These are phyloP conservation scores for Rhodophaea formosa DNA, from an alignment of 2,888 invertebrate species.

Conservation along the genomic window DNA sequence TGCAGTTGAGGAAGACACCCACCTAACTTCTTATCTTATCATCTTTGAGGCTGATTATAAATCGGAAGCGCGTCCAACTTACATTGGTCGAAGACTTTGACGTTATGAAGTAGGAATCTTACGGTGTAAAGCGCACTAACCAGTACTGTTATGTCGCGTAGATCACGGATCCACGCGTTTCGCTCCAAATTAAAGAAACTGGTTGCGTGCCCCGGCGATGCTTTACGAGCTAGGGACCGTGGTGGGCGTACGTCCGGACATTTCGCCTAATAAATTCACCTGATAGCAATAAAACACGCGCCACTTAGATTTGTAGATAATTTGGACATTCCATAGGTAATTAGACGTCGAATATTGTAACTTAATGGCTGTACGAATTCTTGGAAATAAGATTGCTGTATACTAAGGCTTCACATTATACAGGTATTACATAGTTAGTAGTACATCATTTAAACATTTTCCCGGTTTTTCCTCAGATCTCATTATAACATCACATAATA, in stretches of 20 bases:
- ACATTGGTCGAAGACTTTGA: too few relatives aligned
- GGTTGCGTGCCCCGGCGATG: slow-evolving; percentile 10
- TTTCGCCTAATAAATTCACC: slow-evolving; percentile 2
- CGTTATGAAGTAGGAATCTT: background rate
- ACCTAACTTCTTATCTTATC: too few relatives aligned
- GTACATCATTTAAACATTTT: too few relatives aligned
- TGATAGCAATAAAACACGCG: slow-evolving; percentile 8
- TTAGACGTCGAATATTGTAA: background rate
- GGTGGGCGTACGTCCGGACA: slow-evolving; percentile 7
- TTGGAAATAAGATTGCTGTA: background rate
- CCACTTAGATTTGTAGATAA: slow-evolving; percentile 11
- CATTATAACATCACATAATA: too few relatives aligned
- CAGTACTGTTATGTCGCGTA: slow-evolving; percentile 6
- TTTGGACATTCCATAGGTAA: background rate
- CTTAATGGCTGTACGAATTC: background rate
- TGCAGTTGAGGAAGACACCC: too few relatives aligned
- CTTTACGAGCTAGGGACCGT: slow-evolving; percentile 1
- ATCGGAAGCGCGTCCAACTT: too few relatives aligned
- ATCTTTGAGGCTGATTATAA: too few relatives aligned
- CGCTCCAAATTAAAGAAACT: slow-evolving; percentile 17
- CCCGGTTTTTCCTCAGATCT: too few relatives aligned
- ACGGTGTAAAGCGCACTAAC: background rate
- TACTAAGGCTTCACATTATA: too few relatives aligned
- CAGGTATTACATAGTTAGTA: too few relatives aligned
- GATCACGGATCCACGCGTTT: slow-evolving; percentile 12